Evolutionary conservation across 2,888 invertebrate species (phyloP).

Genomic region (Lydus trimaculatus): DNA sequence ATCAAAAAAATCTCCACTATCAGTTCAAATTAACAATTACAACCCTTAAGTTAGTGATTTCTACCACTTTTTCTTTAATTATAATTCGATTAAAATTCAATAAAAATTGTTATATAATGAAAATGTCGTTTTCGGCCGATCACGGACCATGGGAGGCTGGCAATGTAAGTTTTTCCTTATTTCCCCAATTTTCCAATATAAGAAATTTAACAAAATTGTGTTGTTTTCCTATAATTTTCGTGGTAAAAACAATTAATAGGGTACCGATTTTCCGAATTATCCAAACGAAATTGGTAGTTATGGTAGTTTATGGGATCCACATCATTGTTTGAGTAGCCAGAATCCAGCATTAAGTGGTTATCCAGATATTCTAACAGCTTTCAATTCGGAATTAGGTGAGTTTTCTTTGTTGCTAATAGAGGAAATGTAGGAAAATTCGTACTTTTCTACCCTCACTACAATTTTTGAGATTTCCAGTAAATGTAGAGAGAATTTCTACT

Average conservation of each 20-base stretch:
- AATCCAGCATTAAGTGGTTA: conserved; percentile 69
- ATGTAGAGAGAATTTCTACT: no score
- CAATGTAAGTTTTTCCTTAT: conserved; percentile 47
- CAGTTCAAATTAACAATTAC: not conserved
- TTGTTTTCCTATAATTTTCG: not conserved
- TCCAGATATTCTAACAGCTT: conserved; percentile 73
- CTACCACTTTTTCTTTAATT: not conserved
- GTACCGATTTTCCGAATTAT: conserved; percentile 52
- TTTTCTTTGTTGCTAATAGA: not conserved
- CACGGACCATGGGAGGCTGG: conserved; percentile 57
- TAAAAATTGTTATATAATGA: conserved; percentile 44
- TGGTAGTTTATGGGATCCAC: conserved; percentile 69
- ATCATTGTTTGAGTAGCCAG: conserved; percentile 63
- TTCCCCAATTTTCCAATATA: no score
- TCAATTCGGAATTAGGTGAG: conserved; percentile 71
- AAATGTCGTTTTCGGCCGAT: conserved; percentile 59
- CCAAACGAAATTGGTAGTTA: conserved; percentile 59
- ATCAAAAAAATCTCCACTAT: not conserved
- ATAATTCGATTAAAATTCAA: not conserved
- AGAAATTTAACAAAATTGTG: no score
- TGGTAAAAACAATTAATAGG: conserved; percentile 37
- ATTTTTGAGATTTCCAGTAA: no score
- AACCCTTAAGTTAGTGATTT: not conserved
- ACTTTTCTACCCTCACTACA: no score
- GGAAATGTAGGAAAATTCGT: no score